phyloP scores from a whole-genome alignment of 2,113 vertebrate genomes.

The Castor canadensis region DNA sequence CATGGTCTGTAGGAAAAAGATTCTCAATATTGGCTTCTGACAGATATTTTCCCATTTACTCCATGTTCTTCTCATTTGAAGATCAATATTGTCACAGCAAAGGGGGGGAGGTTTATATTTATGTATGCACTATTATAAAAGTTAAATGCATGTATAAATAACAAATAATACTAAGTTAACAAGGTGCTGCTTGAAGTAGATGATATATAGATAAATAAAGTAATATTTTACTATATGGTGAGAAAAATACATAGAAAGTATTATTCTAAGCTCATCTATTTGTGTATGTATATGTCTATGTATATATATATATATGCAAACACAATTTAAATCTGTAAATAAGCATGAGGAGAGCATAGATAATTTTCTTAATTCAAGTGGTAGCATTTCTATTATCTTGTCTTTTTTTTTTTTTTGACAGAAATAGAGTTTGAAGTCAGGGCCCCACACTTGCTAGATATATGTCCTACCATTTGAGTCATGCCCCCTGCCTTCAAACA shows the following conservation, averaged over 20 bases:
- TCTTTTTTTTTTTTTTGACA: too few species aligned
- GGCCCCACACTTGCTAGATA: too few species aligned
- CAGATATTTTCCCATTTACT: slow-evolving; percentile 6
- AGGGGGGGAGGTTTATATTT: not conserved
- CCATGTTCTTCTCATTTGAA: not conserved
- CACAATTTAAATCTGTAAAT: not conserved
- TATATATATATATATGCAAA: not conserved
- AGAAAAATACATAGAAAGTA: not conserved
- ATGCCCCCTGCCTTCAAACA: too few species aligned
- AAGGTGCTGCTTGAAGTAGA: not conserved
- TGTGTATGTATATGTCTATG: not conserved
- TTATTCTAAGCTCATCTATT: not conserved
- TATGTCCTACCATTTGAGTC: too few species aligned
- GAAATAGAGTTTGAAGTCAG: too few species aligned
- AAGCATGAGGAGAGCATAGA: not conserved
- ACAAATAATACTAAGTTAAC: not conserved
- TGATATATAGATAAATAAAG: slow-evolving; percentile 30
- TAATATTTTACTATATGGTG: not conserved
- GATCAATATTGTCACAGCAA: slow-evolving; percentile 19
- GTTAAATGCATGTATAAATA: not conserved
- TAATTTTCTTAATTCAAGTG: slow-evolving; percentile 8
- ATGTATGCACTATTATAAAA: not conserved
- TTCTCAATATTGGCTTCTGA: not conserved
- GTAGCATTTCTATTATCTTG: too few species aligned
- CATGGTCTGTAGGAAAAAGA: not conserved